Base-by-base conservation (phyloP, 2,888 invertebrate genomes). In the Gnatocerus cornutus region DNA sequence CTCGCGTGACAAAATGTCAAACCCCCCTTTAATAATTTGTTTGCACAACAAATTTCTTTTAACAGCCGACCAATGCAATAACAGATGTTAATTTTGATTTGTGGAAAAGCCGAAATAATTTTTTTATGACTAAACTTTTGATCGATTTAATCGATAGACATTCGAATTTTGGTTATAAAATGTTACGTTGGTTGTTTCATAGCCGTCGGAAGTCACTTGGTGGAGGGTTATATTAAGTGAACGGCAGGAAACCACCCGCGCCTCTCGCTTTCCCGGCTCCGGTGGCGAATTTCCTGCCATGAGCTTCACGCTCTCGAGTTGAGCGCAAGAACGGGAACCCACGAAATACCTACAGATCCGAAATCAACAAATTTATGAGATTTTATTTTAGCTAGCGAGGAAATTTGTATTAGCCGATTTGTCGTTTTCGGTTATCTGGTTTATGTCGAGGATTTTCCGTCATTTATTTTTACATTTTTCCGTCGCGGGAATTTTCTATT, bases 331-430 rank as follows among this genome's bases (percentile, higher is more conserved):
- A 37, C 50, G 53, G 27, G 59, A 27, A 33, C 55, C 50, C 43
- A 50, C 50, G 43, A 45, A 45, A 46, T 41, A 43, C 33, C 61
- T 61, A 30, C 43, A 48, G 27, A 37, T 45, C 33, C 65, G 41
- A 58, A 61, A 61, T 65, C 55, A 48, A 56, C 74, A 75, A 77
- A 79, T 77, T 76, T 76, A 75, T 72, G 72, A 71, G 72, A 76
- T 73, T 79, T 79, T 78, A 76, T 77, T 78, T 76, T 72, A 74
- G 71, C 69, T 48, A 67, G 70, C 58, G 73, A 79, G 79, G 80
- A 80, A 79, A 80, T 80, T 79, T 78, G 76, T 78, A 78, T 79
- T 80, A 80, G 77, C 72, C 74, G 80, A 80, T 80, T 80, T 80
- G 80, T 79, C 79, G 78, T 75, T 73, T 74, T 74, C 75, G 73